Conservation (phyloP, 2,888 invertebrate genomes). For the Hofmannophila pseudospretella region DNA sequence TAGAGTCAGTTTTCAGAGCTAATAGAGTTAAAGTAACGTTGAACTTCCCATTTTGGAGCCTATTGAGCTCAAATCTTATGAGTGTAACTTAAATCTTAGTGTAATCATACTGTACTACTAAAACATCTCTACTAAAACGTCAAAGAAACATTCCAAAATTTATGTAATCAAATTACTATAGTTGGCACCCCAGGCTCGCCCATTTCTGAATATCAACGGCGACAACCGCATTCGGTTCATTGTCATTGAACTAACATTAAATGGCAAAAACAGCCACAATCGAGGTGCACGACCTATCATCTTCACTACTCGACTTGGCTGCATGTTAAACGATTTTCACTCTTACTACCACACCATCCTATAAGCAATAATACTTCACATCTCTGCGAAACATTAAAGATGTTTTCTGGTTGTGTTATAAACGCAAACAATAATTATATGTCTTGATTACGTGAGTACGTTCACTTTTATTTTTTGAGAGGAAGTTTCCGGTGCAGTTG, state of each 20-base stretch:
- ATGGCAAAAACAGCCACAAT: conserved; percentile 22
- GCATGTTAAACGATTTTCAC: conserved; percentile 25
- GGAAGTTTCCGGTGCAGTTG: conserved; percentile 30
- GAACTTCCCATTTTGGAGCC: no score
- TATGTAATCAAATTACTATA: no score
- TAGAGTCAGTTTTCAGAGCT: no score
- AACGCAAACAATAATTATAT: conserved; percentile 35
- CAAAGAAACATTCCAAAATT: no score
- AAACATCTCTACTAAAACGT: no score
- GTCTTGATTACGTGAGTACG: conserved; percentile 55
- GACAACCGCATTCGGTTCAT: conserved; percentile 30
- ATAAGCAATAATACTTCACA: conserved; percentile 21
- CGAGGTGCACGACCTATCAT: conserved; percentile 18
- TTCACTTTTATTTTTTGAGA: conserved; percentile 69
- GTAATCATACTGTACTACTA: no score
- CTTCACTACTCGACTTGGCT: conserved; percentile 3
- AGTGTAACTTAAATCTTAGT: no score
- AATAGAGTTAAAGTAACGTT: no score
- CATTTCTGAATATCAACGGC: no score
- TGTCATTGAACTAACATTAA: conserved; percentile 36
- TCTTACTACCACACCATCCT: conserved; percentile 24
- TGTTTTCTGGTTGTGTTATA: conserved; percentile 37
- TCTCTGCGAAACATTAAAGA: conserved; percentile 30
- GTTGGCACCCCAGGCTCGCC: no score
- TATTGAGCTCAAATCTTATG: no score